Base-by-base conservation (phyloP, 35 echinoderm and acorn worm species). In the Hemicentrotus pulcherrimus region DNA sequence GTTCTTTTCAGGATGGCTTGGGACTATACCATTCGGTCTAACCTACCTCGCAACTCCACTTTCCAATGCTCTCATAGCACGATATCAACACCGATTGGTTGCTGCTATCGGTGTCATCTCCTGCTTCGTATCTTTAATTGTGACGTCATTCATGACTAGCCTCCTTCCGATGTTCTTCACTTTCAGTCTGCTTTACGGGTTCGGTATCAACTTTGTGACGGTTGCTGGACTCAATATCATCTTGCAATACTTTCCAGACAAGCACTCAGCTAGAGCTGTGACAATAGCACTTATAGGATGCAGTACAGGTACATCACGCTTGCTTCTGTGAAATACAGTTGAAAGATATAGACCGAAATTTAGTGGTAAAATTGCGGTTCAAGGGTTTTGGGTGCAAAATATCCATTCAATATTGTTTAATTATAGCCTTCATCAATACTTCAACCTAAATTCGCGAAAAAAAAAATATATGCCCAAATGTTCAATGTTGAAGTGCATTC, bases 131-230 rank as follows among this genome's bases (percentile, higher is more conserved):
- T 95, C 94, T 50, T 86, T 94, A 46, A 97, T 98, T 94, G 32
- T 96, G 31, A 97, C 95, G 47, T 95, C 95, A 32, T 94, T 97
- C 65, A 98, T 97, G 95, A 85, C 94, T 12, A 48, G 85, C n/a
- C 70, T 98, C 30, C 86, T 88, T 61, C 96, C 96, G 0, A 95
- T 98, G 78, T 97, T 96, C 91, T 94, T 97, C 94, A 98, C 97
- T 0, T 98, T 98, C 46, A 96, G 97, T 52, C 52, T 98, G 16
- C 94, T 98, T 31, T 97, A 96, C 92, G 97, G 97, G 9, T 78
- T 97, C 4, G 97, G 97, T 9, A 97, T 98, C 90, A 98, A 98
- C 96, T 98, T 98, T 71, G 92, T 95, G 8, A 94, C 96, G 22
- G 96, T 96, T 46, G 55, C 97, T 10, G 97, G 95, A 9, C 94